Conservation (phyloP, 2,888 invertebrate genomes). For the Gymnosoma rotundatum region DNA sequence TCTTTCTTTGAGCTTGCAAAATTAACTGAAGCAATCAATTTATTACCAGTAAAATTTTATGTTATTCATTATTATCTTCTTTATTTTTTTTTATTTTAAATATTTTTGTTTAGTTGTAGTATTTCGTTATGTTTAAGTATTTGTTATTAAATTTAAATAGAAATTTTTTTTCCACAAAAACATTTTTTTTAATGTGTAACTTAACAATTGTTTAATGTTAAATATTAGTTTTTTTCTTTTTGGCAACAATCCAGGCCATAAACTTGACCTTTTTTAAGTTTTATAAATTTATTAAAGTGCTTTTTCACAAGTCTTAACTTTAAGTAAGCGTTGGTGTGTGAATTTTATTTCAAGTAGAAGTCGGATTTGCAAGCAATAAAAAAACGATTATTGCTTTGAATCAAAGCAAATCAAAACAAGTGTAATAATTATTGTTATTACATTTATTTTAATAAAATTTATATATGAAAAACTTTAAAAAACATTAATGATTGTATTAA, state of each 20-base stretch:
- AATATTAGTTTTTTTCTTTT: slow-evolving; percentile 4
- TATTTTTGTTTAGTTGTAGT: neutral
- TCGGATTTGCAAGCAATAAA: too few relatives aligned
- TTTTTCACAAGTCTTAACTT: neutral
- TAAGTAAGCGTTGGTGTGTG: neutral
- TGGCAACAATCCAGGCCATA: slow-evolving; percentile 69
- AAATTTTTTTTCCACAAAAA: neutral
- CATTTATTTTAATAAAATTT: too few relatives aligned
- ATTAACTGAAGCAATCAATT: too few relatives aligned
- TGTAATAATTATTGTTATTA: too few relatives aligned
- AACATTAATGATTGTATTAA: too few relatives aligned
- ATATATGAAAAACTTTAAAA: too few relatives aligned
- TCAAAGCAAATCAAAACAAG: too few relatives aligned
- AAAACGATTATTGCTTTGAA: too few relatives aligned
- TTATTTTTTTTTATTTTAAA: too few relatives aligned
- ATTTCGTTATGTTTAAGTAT: neutral
- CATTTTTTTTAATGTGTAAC: slow-evolving; percentile 6
- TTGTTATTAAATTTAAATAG: slow-evolving; percentile 9
- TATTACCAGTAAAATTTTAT: too few relatives aligned
- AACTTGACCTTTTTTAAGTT: slow-evolving; percentile 63
- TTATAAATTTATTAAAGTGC: neutral
- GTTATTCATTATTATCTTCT: too few relatives aligned
- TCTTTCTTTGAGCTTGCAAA: neutral
- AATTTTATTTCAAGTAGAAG: too few relatives aligned
- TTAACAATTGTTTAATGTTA: slow-evolving; percentile 16